Evolutionary conservation across 1,140 invertebrate genomes (phyloP).

Genomic region (Listronotus bonariensis): DNA sequence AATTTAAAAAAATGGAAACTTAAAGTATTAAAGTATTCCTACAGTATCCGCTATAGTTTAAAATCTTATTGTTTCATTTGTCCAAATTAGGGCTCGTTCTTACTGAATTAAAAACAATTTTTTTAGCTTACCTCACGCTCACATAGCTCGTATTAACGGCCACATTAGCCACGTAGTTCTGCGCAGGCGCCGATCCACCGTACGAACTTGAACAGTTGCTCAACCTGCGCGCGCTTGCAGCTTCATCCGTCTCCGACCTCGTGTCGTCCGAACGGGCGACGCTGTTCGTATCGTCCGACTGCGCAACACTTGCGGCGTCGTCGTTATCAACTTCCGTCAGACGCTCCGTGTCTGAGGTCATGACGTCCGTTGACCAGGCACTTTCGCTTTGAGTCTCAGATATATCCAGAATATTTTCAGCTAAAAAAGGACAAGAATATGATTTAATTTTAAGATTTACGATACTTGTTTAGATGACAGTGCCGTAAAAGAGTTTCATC

Average conservation of each 20-base stretch:
- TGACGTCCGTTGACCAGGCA: conserved; percentile 96
- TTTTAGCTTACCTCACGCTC: conserved; percentile 9
- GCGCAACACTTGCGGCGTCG: conserved; percentile 74
- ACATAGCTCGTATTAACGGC: conserved; percentile 27
- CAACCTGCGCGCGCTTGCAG: conserved; percentile 36
- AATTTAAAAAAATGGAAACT: too few relatives aligned
- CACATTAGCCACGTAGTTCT: conserved; percentile 31
- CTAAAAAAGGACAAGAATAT: conserved; percentile 12
- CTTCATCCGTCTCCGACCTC: conserved; percentile 64
- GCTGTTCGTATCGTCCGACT: conserved; percentile 72
- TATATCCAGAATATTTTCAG: conserved; percentile 65
- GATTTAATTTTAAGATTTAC: too few relatives aligned
- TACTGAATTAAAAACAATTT: not conserved
- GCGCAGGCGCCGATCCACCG: conserved; percentile 10
- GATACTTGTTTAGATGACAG: too few relatives aligned
- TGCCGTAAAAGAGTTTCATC: too few relatives aligned
- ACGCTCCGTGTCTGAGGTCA: conserved; percentile 92
- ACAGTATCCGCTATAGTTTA: too few relatives aligned
- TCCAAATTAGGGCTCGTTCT: too few relatives aligned
- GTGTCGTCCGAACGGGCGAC: conserved; percentile 70
- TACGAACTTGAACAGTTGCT: conserved; percentile 44
- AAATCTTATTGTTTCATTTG: too few relatives aligned
- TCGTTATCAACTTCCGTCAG: conserved; percentile 87
- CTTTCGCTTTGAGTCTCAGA: conserved; percentile 91
- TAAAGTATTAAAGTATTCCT: too few relatives aligned